Conservation (phyloP, 2,797 vertebrate species). For the Spheniscus humboldti region DNA sequence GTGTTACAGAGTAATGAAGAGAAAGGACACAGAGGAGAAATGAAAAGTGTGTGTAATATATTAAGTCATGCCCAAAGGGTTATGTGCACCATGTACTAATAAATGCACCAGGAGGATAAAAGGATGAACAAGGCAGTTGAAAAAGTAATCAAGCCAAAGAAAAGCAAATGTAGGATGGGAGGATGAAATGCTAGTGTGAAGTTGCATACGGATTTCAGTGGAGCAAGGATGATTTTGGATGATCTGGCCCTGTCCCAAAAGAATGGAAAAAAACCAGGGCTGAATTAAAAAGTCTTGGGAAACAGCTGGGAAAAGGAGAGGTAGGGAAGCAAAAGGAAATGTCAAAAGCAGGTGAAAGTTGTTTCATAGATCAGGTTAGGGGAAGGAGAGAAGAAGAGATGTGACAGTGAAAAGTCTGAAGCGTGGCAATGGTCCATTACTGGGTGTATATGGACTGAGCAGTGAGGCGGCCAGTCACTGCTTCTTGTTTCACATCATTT, state of each 20-base stretch:
- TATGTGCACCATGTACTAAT: slow-evolving; percentile 52
- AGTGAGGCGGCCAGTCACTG: accelerated
- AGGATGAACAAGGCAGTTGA: slow-evolving; percentile 23
- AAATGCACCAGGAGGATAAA: slow-evolving; percentile 19
- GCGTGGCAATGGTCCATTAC: not conserved
- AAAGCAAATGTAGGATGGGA: not conserved
- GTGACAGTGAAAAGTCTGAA: not conserved
- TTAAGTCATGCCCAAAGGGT: slow-evolving; percentile 51
- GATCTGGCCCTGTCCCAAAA: not conserved
- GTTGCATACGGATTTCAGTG: not conserved
- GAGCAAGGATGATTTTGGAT: not conserved
- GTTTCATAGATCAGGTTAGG: not conserved
- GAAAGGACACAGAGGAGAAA: slow-evolving; percentile 61
- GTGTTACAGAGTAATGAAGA: slow-evolving; percentile 38
- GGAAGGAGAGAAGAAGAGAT: not conserved
- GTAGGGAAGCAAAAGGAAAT: not conserved
- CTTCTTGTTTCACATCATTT: not conserved
- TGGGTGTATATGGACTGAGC: not conserved
- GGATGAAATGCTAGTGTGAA: not conserved
- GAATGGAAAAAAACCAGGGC: not conserved
- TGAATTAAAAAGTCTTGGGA: not conserved
- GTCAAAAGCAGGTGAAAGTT: not conserved
- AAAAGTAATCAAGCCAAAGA: slow-evolving; percentile 27
- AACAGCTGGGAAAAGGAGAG: not conserved
- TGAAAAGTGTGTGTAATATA: slow-evolving; percentile 25